Evolutionary conservation across 1,140 invertebrate species (phyloP), one percentile per base, ranked within the genome.

Genomic region (Branchinecta lynchi): DNA sequence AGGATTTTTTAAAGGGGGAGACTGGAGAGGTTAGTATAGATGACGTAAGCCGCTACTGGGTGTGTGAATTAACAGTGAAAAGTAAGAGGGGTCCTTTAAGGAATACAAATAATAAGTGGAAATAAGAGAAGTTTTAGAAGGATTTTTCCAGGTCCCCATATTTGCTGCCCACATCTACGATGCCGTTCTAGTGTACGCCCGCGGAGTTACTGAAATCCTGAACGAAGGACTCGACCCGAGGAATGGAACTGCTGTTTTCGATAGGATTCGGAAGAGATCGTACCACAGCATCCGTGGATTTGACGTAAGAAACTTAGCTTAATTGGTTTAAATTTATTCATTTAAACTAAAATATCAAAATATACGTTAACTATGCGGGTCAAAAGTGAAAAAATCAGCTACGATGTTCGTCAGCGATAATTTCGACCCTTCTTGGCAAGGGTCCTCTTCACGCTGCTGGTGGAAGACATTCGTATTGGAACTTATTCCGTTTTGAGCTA

Each of bases 121-220:
- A 32, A 32, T 32, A 32, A 43, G 65, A 72, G 6, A 20, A 65
- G 45, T 5, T 32, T 32, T 32, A 32, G 32, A 32, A 32, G 32
- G 32, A 32, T 69, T 73, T 21, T 60, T 73, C 44, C 73, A 92
- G 88, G 86, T 92, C 3, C 86, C 90, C 10, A 87, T 91, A 67
- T 88, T 89, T 79, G 91, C 90, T 0, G 86, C 90, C 3, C 87
- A 93, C 77, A 79, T 93, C 7, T 94, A 92, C 75, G 92, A 94
- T 75, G 90, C 89, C 0, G 89, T 95, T 0, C 85, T 87, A 78
- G 83, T 94, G 68, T 93, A 93, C 79, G 90, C 90, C 0, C 78
- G 84, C 65, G 91, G 90, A 0, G 80, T 91, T 7, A 86, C 88
- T 0, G 85, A 89, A 71, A 79, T 87, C 3, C 79, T 93, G 66